Evolutionary conservation across 2,113 vertebrate genomes (phyloP), one percentile per base, ranked within the genome.

Genomic region (Chaetorhynchus papuensis): DNA sequence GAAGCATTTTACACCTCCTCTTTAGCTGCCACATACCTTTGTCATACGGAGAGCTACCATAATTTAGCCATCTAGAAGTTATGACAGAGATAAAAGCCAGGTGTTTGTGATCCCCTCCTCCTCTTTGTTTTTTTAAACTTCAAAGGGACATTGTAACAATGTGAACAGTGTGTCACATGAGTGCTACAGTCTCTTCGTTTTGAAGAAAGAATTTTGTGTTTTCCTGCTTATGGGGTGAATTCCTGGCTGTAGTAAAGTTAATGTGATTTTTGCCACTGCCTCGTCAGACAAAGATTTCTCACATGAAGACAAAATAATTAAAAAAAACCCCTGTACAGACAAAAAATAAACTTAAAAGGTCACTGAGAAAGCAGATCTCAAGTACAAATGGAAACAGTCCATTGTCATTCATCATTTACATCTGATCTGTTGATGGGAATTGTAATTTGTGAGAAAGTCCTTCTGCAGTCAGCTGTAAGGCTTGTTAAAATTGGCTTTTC

Each of bases 291-390:
- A 91, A 71, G 68, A 57, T 94, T 94, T 96, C 91, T 94, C 44
- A 75, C 31, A 78, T 64, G 31, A 84, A 87, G 83, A 74, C 70
- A 94, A 96, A 96, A 90, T 87, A 96, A 93, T 96, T 94, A 1
- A 22, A 85, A 95, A 84, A 77, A 6, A n/a, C n/a, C 5, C 27
- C 15, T 23, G 4, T 75, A 78, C 76, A 92, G 93, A 97, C 77
- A 84, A 89, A 95, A 96, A 97, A 95, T 95, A 94, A 97, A 97
- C 94, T 83, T 72, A n/a, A 75, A 86, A 92, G 88, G 85, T 90
- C 85, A 75, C 66, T 86, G 68, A 66, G 56, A 94, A 95, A 93
- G 63, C 83, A 87, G 42, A 42, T 89, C 64, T 90, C 30, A 26
- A 93, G 68, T 81, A 59, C 78, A 81, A 92, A 81, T 89, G 86